These are phyloP conservation scores for Australoheros facetus DNA, from an alignment of 2,797 vertebrate species.

Conservation along the genomic window DNA sequence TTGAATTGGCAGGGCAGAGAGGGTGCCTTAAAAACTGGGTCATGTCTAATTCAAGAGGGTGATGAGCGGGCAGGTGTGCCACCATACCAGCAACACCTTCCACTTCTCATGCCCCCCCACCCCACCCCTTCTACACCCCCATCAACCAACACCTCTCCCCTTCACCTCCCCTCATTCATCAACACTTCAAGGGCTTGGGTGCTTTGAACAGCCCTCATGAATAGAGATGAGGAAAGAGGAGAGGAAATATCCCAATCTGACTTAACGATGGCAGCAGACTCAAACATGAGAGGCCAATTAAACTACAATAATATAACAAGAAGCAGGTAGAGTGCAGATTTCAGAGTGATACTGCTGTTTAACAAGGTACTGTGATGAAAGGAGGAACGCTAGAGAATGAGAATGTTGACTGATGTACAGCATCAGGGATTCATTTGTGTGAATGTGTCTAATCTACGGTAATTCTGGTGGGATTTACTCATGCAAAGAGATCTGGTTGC, in stretches of 20 bases:
- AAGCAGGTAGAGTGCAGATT: constrained; percentile 1
- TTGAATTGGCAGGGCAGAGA: constrained; percentile 22
- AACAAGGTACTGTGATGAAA: neutral
- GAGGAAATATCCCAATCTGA: constrained; percentile 55
- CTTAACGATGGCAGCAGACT: constrained; percentile 48
- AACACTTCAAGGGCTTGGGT: constrained; percentile 71
- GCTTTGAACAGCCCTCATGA: constrained; percentile 68
- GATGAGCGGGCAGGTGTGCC: constrained; percentile 59
- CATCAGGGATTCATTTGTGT: neutral
- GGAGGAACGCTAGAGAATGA: neutral
- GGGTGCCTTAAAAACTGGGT: constrained; percentile 59
- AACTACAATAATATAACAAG: constrained; percentile 28
- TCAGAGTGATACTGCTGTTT: neutral
- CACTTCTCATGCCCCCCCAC: constrained; percentile 10
- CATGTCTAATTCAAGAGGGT: constrained; percentile 58
- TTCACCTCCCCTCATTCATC: constrained; percentile 52
- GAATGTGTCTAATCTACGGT: neutral
- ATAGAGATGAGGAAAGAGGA: constrained; percentile 69
- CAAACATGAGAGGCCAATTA: constrained; percentile 48
- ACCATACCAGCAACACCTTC: constrained; percentile 51
- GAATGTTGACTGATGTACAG: neutral
- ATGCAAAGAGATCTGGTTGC: neutral
- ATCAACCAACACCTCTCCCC: constrained; percentile 46
- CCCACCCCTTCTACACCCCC: neutral
- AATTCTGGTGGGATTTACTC: neutral